A percentile compares a stretch with the other conserved stretches of the same genome.
These are phyloP conservation scores for Drosophila orena DNA, from an alignment of 1,140 invertebrate species.

Conservation along the genomic window DNA sequence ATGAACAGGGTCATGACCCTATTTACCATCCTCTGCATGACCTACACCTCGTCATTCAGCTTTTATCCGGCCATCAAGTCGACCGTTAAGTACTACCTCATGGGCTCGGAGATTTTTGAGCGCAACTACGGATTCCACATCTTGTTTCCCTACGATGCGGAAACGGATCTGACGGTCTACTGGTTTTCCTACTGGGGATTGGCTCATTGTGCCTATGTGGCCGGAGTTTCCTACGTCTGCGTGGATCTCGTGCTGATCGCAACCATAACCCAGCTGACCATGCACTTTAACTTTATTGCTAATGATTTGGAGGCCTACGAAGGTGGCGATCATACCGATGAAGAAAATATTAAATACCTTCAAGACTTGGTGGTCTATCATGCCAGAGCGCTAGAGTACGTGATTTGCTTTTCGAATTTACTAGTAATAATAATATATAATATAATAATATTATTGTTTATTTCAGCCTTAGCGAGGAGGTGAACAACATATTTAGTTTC, in stretches of 20 bases:
- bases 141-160: slow-evolving; percentile 62
- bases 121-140: slow-evolving; percentile 71
- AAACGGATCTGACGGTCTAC: slow-evolving; percentile 65
- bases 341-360: slow-evolving; percentile 61
- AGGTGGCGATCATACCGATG: slow-evolving; percentile 44
- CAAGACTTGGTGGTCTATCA: slow-evolving; percentile 59
- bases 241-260: slow-evolving; percentile 66
- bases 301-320: slow-evolving; percentile 55
- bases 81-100: slow-evolving; percentile 64
- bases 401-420: too few species aligned
- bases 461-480: slow-evolving; percentile 66
- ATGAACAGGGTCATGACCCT: slow-evolving; percentile 70
- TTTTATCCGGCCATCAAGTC: slow-evolving; percentile 73
- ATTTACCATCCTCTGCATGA: slow-evolving; percentile 71
- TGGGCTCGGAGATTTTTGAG: slow-evolving; percentile 71
- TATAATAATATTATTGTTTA: too few species aligned
- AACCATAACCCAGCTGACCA: slow-evolving; percentile 71
- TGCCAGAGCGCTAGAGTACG: slow-evolving; percentile 54
- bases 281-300: slow-evolving; percentile 72
- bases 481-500: slow-evolving; percentile 72
- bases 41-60: slow-evolving; percentile 72
- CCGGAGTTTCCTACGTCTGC: slow-evolving; percentile 73
- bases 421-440: too few species aligned
- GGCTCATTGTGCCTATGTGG: slow-evolving; percentile 74
- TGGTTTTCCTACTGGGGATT: slow-evolving; percentile 70